Evolutionary conservation across 2,113 vertebrate species (phyloP), one percentile per base, ranked within the genome.

Genomic region (Bubo blakistoni): DNA sequence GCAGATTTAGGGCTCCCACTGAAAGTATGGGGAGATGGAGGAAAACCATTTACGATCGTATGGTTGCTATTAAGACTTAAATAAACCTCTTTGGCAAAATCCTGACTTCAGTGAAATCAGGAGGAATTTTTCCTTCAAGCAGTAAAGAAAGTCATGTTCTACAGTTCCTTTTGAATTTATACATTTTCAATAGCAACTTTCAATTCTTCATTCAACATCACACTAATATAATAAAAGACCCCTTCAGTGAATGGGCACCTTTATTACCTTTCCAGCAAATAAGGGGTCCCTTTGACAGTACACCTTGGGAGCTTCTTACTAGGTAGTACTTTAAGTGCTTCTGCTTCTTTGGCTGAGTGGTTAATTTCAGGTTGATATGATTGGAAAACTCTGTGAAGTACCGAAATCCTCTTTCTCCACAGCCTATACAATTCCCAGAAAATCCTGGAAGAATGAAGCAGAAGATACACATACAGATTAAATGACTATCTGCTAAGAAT

Each of bases 291-390:
- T 99, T 99, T 73, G 98, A 99, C 96, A 99, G 98, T 92, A 99
- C 98, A 96, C 99, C 99, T 97, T 99, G 99, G 89, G 99, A 98
- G 94, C 98, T 99, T 97, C 99, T 99, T 98, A 99, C 98, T 98
- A 99, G 99, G 99, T 99, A 99, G 98, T 99, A 99, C 98, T 99
- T 99, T 99, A 99, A 99, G 99, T 99, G 99, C 99, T 99, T 99
- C 99, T 99, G 99, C 99, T 99, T 99, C 98, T 99, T 99, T 96
- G 99, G 99, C 98, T 99, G 99, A 44, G 99, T 99, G 97, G 99
- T 99, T 92, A 99, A 98, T 97, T 99, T 99, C 98, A 99, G 97
- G 98, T 99, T 99, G 97, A 99, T 99, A 97, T 99, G 99, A 97
- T 99, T 99, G 49, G 99, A 99, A 98, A 99, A 99, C 97, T 99